Base-by-base conservation (phyloP, 2,113 vertebrate species). In the Onychostruthus taczanowskii region DNA sequence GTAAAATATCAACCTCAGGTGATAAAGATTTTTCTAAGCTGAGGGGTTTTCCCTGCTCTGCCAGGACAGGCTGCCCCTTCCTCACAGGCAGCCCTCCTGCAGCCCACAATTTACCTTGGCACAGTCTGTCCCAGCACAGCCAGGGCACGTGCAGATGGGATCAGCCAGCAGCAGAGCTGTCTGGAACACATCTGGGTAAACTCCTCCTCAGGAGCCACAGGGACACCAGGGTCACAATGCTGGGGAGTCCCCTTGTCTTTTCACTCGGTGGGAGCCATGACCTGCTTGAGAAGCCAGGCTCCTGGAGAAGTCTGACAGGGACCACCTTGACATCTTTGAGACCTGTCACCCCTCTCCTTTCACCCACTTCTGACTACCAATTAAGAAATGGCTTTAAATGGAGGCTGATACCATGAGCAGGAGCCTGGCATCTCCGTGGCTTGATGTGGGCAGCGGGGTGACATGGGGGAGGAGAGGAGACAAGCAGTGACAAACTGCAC, bases 61-160 rank as follows among this genome's bases (percentile, higher is more conserved):
- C 19, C 61, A 52, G 59, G 53, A 69, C 70, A 59, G 46, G 56
- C 23, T 62, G 56, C 8, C 1, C 4, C 78, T 46, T 55, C 16
- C 59, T 43, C 2, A 2, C 50, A 44, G 52, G 62, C 67, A 93
- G 66, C 52, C 24, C 16, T 66, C 31, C 61, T 1, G 4, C 39
- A 59, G 30, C 26, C n/a, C 7, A 3, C 12, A 47, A 24, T 41
- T 67, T 2, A n/a, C 64, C 69, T n/a, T 17, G 67, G 85, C 66
- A 59, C 2, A 1, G 46, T 30, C 37, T 59, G 73, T 66, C 21
- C 59, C 0, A 0, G 31, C 35, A 49, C 55, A 69, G 13, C 7
- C 1, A 0, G 23, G 30, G 55, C 16, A 66, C 0, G 0, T 2
- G 37, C n/a, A 72, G 64, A 58, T 6, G 83, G 58, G 44, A 19